These are phyloP conservation scores for Prionailurus viverrinus DNA, from an alignment of 2,113 vertebrate species.

Conservation along the genomic window DNA sequence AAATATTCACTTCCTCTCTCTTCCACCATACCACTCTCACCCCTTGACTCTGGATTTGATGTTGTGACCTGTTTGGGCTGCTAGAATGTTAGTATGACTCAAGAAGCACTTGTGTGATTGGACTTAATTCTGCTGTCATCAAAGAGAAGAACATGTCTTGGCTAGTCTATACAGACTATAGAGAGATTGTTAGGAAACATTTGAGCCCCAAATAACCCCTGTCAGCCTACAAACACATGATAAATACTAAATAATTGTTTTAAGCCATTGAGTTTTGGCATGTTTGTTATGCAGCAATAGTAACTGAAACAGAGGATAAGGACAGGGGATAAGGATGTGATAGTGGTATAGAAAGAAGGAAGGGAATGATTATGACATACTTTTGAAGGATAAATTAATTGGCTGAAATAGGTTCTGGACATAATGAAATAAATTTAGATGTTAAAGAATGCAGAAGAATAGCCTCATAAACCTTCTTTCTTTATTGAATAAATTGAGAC, in stretches of 20 bases:
- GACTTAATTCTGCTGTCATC: background rate
- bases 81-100: background rate
- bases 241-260: slow-evolving; percentile 2
- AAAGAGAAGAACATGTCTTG: background rate
- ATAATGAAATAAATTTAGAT: slow-evolving; percentile 14
- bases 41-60: background rate
- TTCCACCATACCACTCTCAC: background rate
- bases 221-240: background rate
- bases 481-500: slow-evolving; percentile 40
- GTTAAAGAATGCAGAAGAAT: background rate
- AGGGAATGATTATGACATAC: background rate
- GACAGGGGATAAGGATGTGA: background rate
- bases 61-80: background rate
- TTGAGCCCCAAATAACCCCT: background rate
- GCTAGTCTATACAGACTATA: background rate
- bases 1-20: background rate
- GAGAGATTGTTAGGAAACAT: background rate
- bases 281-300: background rate
- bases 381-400: slow-evolving; percentile 49
- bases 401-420: background rate
- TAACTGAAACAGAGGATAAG: background rate
- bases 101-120: background rate
- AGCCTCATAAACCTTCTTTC: slow-evolving; percentile 32
- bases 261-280: background rate
- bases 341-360: background rate